Percentiles rank a stretch among this genome's conserved stretches.
phyloP scores from a whole-genome alignment of 2,797 vertebrate genomes.

The Phaenicophaeus curvirostris region DNA sequence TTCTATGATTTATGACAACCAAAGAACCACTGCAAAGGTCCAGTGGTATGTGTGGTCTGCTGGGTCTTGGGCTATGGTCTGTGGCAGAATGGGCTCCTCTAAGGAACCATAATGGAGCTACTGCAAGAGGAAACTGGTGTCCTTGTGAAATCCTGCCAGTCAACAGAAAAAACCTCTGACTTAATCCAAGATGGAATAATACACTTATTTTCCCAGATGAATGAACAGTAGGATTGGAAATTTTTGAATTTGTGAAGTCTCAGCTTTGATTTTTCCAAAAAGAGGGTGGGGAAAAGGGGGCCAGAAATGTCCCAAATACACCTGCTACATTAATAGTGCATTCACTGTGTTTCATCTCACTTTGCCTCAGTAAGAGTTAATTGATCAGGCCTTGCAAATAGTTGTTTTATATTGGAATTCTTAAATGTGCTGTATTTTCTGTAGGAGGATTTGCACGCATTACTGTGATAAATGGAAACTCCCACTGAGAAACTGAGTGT shows the following conservation, averaged over 20 bases:
- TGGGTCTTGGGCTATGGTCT: not conserved
- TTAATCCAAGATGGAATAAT: not conserved
- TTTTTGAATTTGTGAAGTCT: not conserved
- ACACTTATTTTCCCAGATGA: not conserved
- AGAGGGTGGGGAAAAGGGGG: not conserved
- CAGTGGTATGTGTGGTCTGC: not conserved
- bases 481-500: not conserved
- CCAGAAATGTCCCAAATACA: not conserved
- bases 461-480: not conserved
- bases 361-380: not conserved
- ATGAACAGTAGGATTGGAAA: not conserved
- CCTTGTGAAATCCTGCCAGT: not conserved
- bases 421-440: not conserved
- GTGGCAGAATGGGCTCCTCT: not conserved
- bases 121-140: not conserved
- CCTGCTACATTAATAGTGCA: not conserved
- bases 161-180: not conserved
- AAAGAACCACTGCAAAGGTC: not conserved
- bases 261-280: not conserved
- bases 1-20: not conserved
- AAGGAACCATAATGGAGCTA: not conserved
- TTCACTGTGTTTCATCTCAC: not conserved
- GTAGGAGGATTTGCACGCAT: not conserved
- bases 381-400: not conserved
- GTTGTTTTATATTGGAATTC: not conserved